Base-by-base conservation (phyloP, 2,797 vertebrate genomes). In the Dromococcyx pavoninus region DNA sequence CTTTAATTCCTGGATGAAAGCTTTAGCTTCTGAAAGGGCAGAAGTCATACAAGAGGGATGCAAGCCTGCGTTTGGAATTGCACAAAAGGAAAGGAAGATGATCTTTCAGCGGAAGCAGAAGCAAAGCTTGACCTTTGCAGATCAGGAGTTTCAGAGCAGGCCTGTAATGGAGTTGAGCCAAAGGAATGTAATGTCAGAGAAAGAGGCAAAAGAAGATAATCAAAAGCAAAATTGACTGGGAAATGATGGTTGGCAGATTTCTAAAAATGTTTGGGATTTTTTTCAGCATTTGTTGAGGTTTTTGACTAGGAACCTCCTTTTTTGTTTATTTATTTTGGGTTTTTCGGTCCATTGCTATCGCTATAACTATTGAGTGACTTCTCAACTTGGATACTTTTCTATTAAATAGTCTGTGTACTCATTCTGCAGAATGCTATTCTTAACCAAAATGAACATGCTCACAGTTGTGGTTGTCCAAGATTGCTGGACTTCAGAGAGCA, bases 1-100 rank as follows among this genome's bases (percentile, higher is more conserved):
- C 15, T 75, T 92, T 96, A 93, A 95, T 89, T 96, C 94, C 94
- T 92, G 86, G 64, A 93, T 95, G 79, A 96, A 93, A 94, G 93
- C 92, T 91, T 84, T 91, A 86, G 85, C 82, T 86, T 37, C 66
- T 43, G 41, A 81, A 88, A 82, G 89, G 92, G 75, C 91, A 91
- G 80, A 88, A 91, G 66, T 80, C 54, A 10, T 85, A 91, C 71
- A 82, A 95, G 88, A 92, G 71, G 74, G 64, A 39, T 89, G 37
- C 41, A 71, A 74, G 77, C 32, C 37, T 13, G 77, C 61, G 39
- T 75, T 30, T 75, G 79, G 88, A 60, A 32, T 41, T 48, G 35
- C 60, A 84, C 48, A 88, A 90, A 92, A 48, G 76, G 37, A 88
- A 86, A 75, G 43, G 17, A 69, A 48, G 70, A 80, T 35, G 69